Base-by-base conservation (phyloP, 2,113 vertebrate genomes). In the Microcebus jonahi region DNA sequence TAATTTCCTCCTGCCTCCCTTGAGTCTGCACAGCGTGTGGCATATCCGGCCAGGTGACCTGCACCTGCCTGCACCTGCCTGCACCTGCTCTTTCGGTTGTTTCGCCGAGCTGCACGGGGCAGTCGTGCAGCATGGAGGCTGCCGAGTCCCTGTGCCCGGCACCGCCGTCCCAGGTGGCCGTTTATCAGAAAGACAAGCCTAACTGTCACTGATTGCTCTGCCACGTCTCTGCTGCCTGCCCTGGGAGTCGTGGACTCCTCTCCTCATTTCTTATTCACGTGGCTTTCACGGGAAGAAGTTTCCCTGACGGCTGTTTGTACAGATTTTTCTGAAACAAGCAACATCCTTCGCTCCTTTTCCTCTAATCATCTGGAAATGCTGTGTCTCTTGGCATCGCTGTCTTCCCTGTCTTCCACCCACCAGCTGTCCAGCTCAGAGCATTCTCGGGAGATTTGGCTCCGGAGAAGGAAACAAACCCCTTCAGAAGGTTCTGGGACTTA, bases 111-210 rank as follows among this genome's bases (percentile, higher is more conserved):
- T 20, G 2, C 34, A 8, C 1, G 2, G 53, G 20, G 4, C 31
- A 42, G 42, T n/a, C 48, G 4, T 13, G 1, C 7, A 14, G 71
- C 5, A 8, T 0, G 21, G 4, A 59, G n/a, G 42, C n/a, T 5
- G 8, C 20, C 0, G 8, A 3, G 8, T 4, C 65, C 82, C 17
- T 3, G 34, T 82, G 57, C 29, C 70, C 8, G 8, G 50, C 36
- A 3, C 21, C 0, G 42, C 23, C 2, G 2, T 8, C 29, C 13
- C 21, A 0, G 3, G 39, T 2, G 23, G 15, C 8, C 53, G 31
- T 6, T 65, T 11, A 4, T 6, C 0, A n/a, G 21, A 23, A 0
- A 9, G 20, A 17, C 29, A 13, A 39, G 6, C 2, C 15, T 4
- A 2, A 11, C 5, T 0, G 1, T 2, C 48, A 50, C 8, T 23